These are phyloP conservation scores for Nerophis lumbriciformis DNA, from an alignment of 2,113 vertebrate species.

Conservation along the genomic window DNA sequence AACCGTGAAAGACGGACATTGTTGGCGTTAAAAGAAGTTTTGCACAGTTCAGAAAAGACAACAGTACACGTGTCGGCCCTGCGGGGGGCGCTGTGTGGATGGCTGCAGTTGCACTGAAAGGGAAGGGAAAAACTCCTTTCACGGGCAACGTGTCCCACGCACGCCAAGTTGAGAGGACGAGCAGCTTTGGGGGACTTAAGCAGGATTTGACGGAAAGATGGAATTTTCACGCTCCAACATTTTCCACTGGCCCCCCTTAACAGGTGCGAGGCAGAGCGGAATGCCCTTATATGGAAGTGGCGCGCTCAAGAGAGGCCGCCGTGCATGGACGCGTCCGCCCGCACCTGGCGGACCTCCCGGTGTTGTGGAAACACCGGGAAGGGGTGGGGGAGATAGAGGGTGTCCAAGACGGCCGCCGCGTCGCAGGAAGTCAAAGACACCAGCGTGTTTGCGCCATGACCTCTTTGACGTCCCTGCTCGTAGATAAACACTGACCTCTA, in stretches of 20 bases:
- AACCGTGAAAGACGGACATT: no score
- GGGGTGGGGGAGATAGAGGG: neutral
- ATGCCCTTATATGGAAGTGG: slow-evolving; percentile 42
- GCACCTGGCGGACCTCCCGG: no score
- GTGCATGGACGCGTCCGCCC: neutral
- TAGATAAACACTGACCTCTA: neutral
- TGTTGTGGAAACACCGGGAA: neutral
- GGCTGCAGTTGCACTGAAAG: no score
- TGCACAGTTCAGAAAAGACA: no score
- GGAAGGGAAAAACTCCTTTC: neutral
- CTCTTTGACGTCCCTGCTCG: neutral
- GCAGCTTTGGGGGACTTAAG: slow-evolving; percentile 30
- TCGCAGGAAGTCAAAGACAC: no score
- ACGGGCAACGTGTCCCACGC: neutral
- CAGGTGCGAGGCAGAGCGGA: no score
- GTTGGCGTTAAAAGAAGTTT: no score
- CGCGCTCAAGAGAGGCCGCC: slow-evolving; percentile 6
- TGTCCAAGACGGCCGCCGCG: no score
- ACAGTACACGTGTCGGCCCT: no score
- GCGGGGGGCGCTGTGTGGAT: no score
- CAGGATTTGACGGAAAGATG: slow-evolving; percentile 34
- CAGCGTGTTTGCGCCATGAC: no score
- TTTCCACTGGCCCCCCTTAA: slow-evolving; percentile 35
- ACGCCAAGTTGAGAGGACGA: slow-evolving; percentile 19
- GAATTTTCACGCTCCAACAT: slow-evolving; percentile 45